Base-by-base conservation (phyloP, 2,797 vertebrate genomes). In the Manis crassicaudata region DNA sequence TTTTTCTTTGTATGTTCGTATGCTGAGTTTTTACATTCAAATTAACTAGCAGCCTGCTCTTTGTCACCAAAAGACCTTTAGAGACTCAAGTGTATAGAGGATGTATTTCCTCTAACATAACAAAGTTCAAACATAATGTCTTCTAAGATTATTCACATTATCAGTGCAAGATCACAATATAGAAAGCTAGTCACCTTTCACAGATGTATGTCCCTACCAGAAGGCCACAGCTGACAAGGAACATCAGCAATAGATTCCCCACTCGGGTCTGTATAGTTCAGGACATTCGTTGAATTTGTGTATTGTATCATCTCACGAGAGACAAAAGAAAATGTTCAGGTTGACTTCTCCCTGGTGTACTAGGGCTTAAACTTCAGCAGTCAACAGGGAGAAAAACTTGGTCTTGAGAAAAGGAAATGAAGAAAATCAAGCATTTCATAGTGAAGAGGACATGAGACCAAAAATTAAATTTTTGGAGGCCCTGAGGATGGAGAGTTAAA, bases 391-490 rank as follows among this genome's bases (percentile, higher is more conserved):
- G 62, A 76, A 80, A 89, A 88, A 32, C 50, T 77, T 35, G 17
- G 82, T 54, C 21, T 50, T 88, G 16, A 90, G 54, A 40, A 72
- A 80, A 92, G 65, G 37, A 94, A 32, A 82, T 58, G 73, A 73
- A 93, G 63, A 68, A 90, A 88, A 75, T 32, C 37, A 92, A 75
- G 68, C 63, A 77, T 88, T 72, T 95, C 82, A 83, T 70, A 56
- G 52, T 70, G 50, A 88, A 52, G 40, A 94, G 20, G 13, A 68
- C 11, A 35, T 62, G 43, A 83, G 43, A 35, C 37, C 43, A 46
- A 86, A 88, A 56, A 95, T 52, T 83, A 86, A 90, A 95, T 89
- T 88, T 83, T 88, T 83, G 50, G 35, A 62, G 35, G 17, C 17
- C 43, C 20, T 87, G 27, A 7, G 32, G 60, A 75, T 5, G 90